Evolutionary conservation across 2,888 invertebrate genomes (phyloP), one percentile per base, ranked within the genome.

Genomic region (Drosophila quasianomalipes): DNA sequence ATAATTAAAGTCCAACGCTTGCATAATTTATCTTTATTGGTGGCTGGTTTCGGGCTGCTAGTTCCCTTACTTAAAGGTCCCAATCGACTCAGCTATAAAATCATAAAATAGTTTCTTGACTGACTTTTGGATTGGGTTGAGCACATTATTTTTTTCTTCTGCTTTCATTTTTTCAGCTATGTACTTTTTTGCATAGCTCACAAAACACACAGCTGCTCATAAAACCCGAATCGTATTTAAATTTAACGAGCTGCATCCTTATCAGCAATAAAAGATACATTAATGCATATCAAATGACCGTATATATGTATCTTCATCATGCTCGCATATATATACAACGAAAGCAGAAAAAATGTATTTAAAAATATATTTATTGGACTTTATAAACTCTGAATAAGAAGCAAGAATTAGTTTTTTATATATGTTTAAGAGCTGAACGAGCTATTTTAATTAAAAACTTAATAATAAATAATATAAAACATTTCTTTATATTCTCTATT

Each of bases 21-120:
- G 81, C 83, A 85, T 85, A 88, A 88, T 88, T 85, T 88, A 85
- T 85, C 76, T 83, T 79, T 83, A 79, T 85, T 84, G 76, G 53
- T 52, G 66, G 33, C 66, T 31, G 14, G 51, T 2, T 58, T 12
- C 6, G 28, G 51, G 28, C 28, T n/a, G 26, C 44, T 16, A 22
- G 37, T 59, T 44, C 44, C 51, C 44, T 31, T 39, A 44, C 58
- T 41, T 49, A 16, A 61, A 59, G 12, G 35, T 51, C 53, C 52
- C 63, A 75, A 66, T 79, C 67, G 68, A 51, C 60, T 55, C 52
- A 35, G 51, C 63, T 53, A 83, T 74, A 68, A 73, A 79, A 78
- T 78, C 78, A 74, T 69, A 71, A 81, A 81, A 72, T 81, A 71
- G 55, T 71, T 69, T 51, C 57, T 55, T 30, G 22, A 57, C 60